A percentile compares a stretch with the other conserved stretches of the same genome.
Conservation (phyloP, 2,888 invertebrate species). For the Leptopterna dolabrata region DNA sequence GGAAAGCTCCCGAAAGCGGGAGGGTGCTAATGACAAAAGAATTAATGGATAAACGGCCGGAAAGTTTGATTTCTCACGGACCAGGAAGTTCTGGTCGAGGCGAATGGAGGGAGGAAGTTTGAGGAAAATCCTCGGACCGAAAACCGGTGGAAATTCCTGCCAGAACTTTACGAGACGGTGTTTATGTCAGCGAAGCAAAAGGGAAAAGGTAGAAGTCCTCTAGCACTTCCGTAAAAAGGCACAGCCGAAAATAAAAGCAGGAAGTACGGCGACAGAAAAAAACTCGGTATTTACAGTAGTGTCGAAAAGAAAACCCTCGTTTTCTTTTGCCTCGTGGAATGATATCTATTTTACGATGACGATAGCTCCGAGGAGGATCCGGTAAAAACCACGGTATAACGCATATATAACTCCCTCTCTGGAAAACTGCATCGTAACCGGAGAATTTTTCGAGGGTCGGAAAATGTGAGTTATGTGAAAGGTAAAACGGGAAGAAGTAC, state of each 20-base stretch:
- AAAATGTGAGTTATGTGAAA: slow-evolving; percentile 45
- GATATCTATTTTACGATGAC: slow-evolving; percentile 45
- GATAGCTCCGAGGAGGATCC: neutral
- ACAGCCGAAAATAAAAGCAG: neutral
- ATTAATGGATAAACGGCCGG: slow-evolving; percentile 52
- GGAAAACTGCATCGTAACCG: slow-evolving; percentile 37
- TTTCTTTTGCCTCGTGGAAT: neutral
- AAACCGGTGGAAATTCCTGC: neutral
- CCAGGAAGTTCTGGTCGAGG: slow-evolving; percentile 10
- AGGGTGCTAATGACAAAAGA: slow-evolving; percentile 53
- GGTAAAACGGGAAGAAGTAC: slow-evolving; percentile 41
- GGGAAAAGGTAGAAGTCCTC: slow-evolving; percentile 13
- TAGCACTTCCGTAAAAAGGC: neutral
- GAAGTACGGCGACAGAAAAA: neutral
- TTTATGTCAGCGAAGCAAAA: slow-evolving; percentile 17
- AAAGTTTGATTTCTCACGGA: slow-evolving; percentile 54
- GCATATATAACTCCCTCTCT: slow-evolving; percentile 10
- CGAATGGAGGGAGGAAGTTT: neutral
- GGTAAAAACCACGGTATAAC: neutral
- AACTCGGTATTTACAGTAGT: slow-evolving; percentile 15
- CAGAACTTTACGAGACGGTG: slow-evolving; percentile 47
- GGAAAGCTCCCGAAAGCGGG: slow-evolving; percentile 5
- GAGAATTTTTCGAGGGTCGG: slow-evolving; percentile 14
- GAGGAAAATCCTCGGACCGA: neutral
- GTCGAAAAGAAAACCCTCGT: neutral